Evolutionary conservation across 2,113 vertebrate species (phyloP).

Genomic region (Lanius collurio): DNA sequence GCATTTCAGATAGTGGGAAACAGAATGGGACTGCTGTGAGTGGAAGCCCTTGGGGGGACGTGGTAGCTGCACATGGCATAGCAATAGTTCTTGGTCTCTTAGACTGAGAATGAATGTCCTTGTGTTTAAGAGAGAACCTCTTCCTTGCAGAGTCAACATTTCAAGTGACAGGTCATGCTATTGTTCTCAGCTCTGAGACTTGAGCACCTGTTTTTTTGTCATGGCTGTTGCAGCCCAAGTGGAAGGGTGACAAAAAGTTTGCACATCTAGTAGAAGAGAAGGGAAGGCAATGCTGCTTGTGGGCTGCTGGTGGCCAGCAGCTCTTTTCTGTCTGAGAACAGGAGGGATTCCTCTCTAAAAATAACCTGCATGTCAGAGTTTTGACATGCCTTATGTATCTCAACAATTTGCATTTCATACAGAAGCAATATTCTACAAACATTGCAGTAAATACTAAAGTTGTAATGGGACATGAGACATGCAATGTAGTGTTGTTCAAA

Average conservation of each 20-base stretch:
- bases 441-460: neutral
- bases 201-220: neutral
- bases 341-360: neutral
- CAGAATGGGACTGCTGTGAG: neutral
- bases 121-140: neutral
- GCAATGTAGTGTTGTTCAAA: neutral
- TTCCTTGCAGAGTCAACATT: neutral
- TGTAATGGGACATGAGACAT: neutral
- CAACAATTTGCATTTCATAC: neutral
- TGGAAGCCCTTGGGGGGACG: neutral
- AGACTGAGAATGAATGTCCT: neutral
- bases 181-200: neutral
- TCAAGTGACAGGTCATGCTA: fast-evolving
- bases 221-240: fast-evolving
- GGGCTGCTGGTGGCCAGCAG: neutral
- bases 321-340: neutral
- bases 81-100: neutral
- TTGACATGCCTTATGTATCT: neutral
- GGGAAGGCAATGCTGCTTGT: neutral
- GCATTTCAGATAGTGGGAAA: neutral
- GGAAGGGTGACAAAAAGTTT: neutral
- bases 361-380: neutral
- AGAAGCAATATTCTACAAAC: neutral
- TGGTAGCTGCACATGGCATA: fast-evolving
- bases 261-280: neutral